These are phyloP conservation scores for Grammomys surdaster DNA, from an alignment of 2,113 vertebrate genomes.

Conservation along the genomic window DNA sequence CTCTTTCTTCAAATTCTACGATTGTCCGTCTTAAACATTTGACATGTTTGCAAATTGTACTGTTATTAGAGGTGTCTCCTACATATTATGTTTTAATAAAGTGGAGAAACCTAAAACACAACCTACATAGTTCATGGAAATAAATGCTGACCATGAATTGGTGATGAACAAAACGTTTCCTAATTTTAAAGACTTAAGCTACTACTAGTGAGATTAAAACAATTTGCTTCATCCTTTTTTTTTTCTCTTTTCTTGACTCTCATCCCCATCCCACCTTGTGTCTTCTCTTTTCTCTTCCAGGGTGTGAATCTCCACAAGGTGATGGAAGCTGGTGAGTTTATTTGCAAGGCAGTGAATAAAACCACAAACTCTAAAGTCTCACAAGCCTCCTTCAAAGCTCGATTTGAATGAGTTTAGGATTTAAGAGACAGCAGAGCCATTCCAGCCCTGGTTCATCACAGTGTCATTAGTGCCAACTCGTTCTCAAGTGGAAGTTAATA, in stretches of 20 bases:
- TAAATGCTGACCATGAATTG: not conserved
- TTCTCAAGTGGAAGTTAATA: conserved; percentile 46
- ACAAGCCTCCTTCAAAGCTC: conserved; percentile 86
- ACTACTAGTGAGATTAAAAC: not conserved
- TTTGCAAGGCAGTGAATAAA: conserved; percentile 92
- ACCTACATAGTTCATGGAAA: not conserved
- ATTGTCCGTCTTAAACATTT: conserved; percentile 19
- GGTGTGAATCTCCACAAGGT: conserved; percentile 94
- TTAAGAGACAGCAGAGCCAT: conserved; percentile 57
- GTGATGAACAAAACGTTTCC: not conserved
- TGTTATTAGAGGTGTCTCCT: not conserved
- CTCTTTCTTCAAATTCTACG: not conserved
- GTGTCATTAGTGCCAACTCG: conserved; percentile 28
- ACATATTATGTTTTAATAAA: not conserved
- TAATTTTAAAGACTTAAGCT: conserved; percentile 8
- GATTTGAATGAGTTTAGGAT: conserved; percentile 68
- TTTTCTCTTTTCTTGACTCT: not conserved
- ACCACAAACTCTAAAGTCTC: conserved; percentile 96
- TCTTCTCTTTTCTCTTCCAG: conserved; percentile 82
- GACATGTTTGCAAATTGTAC: not conserved
- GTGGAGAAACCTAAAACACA: conserved; percentile 3
- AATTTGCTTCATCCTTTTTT: conserved; percentile 34
- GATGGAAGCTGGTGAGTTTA: conserved; percentile 95
- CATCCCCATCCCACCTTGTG: not conserved
- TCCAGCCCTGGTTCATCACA: conserved; percentile 36